These are phyloP conservation scores for Ammodramus savannarum DNA, from an alignment of 2,113 vertebrate species.

Conservation along the genomic window DNA sequence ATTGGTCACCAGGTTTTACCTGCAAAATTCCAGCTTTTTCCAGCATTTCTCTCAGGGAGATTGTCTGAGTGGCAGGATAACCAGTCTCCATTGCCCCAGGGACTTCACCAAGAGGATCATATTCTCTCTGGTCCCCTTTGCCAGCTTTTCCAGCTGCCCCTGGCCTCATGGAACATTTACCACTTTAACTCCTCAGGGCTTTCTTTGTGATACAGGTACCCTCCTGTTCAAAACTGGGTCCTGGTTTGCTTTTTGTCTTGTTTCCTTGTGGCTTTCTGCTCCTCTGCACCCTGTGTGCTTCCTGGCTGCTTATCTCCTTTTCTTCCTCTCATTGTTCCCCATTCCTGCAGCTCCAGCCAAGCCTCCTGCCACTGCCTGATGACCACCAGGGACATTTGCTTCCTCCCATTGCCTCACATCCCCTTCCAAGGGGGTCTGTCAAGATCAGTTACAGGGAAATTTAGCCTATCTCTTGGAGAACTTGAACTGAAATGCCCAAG, in stretches of 20 bases:
- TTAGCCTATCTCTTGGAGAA: not conserved
- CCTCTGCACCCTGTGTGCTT: not conserved
- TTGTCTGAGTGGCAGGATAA: not conserved
- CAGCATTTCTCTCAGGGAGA: not conserved
- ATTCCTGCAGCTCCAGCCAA: not conserved
- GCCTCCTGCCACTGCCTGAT: fast-evolving
- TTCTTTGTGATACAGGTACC: not conserved
- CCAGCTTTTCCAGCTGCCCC: not conserved
- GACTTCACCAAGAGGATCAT: not conserved
- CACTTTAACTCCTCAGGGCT: not conserved
- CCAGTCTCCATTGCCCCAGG: not conserved
- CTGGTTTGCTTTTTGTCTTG: not conserved
- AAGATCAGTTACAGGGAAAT: not conserved
- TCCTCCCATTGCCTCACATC: not conserved
- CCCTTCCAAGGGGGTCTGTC: not conserved
- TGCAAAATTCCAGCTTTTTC: not conserved
- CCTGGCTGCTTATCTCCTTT: constrained; percentile 5
- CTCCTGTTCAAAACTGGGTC: not conserved
- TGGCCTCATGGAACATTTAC: not conserved
- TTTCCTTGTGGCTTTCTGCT: not conserved
- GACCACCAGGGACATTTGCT: not conserved
- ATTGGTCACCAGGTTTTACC: not conserved
- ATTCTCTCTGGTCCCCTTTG: not conserved
- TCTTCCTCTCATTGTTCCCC: not conserved
- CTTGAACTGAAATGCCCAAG: not conserved